phyloP scores from a whole-genome alignment of 1,140 invertebrate genomes.

The Scaptomyza pallida region DNA sequence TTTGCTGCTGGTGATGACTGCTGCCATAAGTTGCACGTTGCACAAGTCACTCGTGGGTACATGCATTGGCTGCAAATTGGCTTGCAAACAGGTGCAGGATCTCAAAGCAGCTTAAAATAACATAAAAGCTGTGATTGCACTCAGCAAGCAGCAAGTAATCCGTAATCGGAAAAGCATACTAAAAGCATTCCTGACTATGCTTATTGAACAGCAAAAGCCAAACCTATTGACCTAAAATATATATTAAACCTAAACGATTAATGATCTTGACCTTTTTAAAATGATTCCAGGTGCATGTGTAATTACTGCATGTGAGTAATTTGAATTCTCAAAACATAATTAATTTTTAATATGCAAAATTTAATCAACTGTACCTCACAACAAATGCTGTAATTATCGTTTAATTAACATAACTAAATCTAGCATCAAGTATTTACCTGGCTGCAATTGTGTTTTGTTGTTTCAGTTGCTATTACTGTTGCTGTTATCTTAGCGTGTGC shows the following conservation, averaged over 20 bases:
- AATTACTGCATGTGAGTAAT: neutral
- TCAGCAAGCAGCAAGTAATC: neutral
- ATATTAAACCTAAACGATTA: too few relatives aligned
- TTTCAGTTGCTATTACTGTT: too few relatives aligned
- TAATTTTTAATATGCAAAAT: neutral
- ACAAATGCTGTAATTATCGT: neutral
- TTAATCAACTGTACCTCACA: neutral
- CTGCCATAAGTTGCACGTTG: slow-evolving; percentile 17
- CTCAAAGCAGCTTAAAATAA: too few relatives aligned
- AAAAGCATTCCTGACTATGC: too few relatives aligned
- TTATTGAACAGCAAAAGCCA: too few relatives aligned
- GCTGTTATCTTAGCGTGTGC: neutral
- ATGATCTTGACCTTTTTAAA: too few relatives aligned
- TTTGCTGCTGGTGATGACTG: neutral
- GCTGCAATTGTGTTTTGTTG: neutral
- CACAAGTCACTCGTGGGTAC: slow-evolving; percentile 8
- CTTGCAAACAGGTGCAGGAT: neutral
- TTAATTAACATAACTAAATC: neutral
- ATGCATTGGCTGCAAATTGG: neutral
- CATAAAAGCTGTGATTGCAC: slow-evolving; percentile 21
- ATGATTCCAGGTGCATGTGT: too few relatives aligned
- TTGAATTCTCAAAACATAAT: neutral
- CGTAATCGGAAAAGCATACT: too few relatives aligned
- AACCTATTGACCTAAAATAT: too few relatives aligned
- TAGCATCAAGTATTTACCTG: neutral